phyloP scores from a whole-genome alignment of 2,113 vertebrate species.

The Grus americana region DNA sequence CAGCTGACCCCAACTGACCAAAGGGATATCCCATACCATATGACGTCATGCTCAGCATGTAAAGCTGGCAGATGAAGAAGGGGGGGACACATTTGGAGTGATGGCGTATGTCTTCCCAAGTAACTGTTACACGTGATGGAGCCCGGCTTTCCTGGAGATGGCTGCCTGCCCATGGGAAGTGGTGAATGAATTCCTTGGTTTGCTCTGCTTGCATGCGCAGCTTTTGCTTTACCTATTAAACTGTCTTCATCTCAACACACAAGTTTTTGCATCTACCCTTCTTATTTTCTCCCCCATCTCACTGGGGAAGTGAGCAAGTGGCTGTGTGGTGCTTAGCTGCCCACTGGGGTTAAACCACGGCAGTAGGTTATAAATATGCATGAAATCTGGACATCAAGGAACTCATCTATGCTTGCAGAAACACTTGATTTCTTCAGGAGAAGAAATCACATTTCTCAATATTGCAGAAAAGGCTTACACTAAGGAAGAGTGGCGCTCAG shows the following conservation, averaged over 20 bases:
- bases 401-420: background rate
- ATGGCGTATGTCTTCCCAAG: background rate
- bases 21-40: background rate
- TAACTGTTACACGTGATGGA: background rate
- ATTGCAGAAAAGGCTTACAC: background rate
- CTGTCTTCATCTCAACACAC: background rate
- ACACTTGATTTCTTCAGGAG: background rate
- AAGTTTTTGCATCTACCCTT: background rate
- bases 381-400: background rate
- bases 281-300: background rate
- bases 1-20: background rate
- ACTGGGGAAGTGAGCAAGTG: background rate
- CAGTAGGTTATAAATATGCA: background rate
- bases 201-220: fast-evolving
- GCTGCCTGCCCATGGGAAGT: background rate
- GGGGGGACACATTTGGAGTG: background rate
- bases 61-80: background rate
- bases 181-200: background rate
- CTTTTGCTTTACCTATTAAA: background rate
- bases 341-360: background rate
- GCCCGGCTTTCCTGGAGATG: background rate
- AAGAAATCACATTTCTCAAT: background rate
- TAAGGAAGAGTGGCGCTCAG: background rate
- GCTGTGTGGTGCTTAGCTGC: background rate
- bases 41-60: background rate